Conservation (phyloP, 2,797 vertebrate species). For the Peromyscus nudipes region DNA sequence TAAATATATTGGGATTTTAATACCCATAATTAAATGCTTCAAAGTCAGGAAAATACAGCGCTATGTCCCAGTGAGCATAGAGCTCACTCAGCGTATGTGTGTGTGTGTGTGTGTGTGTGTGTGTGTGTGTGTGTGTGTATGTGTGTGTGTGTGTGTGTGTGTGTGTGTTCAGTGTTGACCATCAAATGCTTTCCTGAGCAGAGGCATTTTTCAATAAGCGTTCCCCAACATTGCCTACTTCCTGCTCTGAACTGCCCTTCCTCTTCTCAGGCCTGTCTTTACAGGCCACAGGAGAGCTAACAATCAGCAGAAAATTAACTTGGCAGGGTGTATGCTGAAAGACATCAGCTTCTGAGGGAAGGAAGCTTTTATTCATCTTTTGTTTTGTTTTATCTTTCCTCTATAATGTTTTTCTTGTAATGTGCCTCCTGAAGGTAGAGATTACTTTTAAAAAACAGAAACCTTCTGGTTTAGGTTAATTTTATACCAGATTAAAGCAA, state of each 20-base stretch:
- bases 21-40: conserved; percentile 2
- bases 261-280: not conserved
- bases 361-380: conserved; percentile 43
- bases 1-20: conserved; percentile 29
- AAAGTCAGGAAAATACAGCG: not conserved
- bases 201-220: conserved; percentile 55
- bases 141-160: conserved; percentile 34
- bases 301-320: conserved; percentile 66
- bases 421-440: conserved; percentile 5
- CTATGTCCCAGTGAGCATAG: not conserved
- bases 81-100: not conserved
- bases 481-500: not conserved
- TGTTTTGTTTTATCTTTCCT: not conserved
- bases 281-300: conserved; percentile 47
- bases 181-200: conserved; percentile 65
- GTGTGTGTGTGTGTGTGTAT: not conserved
- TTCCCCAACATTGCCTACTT: conserved; percentile 46
- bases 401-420: conserved; percentile 57
- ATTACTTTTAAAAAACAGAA: conserved; percentile 4
- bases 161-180: not conserved
- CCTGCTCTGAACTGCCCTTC: conserved; percentile 33
- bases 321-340: not conserved
- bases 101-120: not conserved
- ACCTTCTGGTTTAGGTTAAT: conserved; percentile 10
- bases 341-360: conserved; percentile 12